These are phyloP conservation scores for Phasianus colchicus DNA, from an alignment of 2,113 vertebrate genomes.

Conservation along the genomic window DNA sequence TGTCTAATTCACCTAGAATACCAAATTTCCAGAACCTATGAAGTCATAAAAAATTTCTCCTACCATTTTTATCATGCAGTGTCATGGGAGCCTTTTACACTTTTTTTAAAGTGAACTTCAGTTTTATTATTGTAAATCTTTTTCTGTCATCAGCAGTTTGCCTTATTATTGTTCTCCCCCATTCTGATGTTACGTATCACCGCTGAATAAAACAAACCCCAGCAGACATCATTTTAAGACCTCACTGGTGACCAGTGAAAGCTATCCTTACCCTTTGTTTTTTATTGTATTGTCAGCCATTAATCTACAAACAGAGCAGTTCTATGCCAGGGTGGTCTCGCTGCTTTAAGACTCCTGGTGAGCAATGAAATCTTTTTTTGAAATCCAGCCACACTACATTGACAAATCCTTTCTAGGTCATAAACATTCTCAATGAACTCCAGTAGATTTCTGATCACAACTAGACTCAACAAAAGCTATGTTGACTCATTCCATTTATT, in stretches of 20 bases:
- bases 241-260: background rate
- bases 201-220: background rate
- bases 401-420: background rate
- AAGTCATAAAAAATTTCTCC: background rate
- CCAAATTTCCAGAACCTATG: background rate
- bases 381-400: background rate
- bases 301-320: background rate
- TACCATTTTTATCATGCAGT: background rate
- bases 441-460: conserved; percentile 14
- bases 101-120: background rate
- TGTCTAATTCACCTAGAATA: background rate
- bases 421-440: background rate
- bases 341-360: background rate
- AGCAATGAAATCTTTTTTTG: background rate
- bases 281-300: background rate
- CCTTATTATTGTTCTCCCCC: background rate
- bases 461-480: background rate
- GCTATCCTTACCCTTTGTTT: background rate
- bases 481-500: conserved; percentile 5
- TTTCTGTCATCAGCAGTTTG: background rate
- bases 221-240: background rate
- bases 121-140: background rate
- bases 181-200: background rate
- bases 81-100: background rate
- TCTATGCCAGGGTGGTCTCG: background rate